Conservation (phyloP, 2,888 invertebrate species). For the Caenorhabditis virilis region DNA sequence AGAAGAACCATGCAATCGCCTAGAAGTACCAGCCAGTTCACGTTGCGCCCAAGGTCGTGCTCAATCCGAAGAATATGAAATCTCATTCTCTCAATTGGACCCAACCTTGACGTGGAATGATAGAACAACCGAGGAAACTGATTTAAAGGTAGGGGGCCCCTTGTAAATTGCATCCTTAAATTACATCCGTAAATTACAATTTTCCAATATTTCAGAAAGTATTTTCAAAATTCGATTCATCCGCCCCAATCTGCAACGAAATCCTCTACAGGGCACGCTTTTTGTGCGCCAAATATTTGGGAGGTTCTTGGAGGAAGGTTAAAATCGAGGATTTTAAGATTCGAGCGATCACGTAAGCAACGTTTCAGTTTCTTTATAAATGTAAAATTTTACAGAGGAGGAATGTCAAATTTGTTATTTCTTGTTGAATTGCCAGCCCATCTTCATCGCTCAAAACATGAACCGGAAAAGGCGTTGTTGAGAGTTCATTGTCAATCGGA, state of each 20-base stretch:
- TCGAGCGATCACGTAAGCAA: conserved; percentile 55
- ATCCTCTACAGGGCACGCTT: conserved; percentile 49
- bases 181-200: not conserved
- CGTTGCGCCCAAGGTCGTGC: conserved; percentile 13
- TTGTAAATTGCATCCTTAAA: not conserved
- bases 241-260: conserved; percentile 44
- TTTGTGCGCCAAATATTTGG: conserved; percentile 57
- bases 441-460: conserved; percentile 20
- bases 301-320: conserved; percentile 57
- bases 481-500: conserved; percentile 71
- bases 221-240: conserved; percentile 50
- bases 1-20: conserved; percentile 14
- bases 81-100: conserved; percentile 43
- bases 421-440: conserved; percentile 77
- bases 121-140: conserved; percentile 39
- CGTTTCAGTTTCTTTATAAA: too few species aligned
- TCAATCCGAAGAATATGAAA: conserved; percentile 39
- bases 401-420: conserved; percentile 91
- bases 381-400: conserved; percentile 77
- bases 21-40: not conserved
- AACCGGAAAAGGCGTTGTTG: conserved; percentile 70
- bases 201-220: conserved; percentile 45
- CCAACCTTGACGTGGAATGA: conserved; percentile 48
- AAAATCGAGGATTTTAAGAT: conserved; percentile 44
- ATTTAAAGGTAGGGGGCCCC: conserved; percentile 39